Evolutionary conservation across 2,888 invertebrate species (phyloP), one percentile per base, ranked within the genome.

Genomic region (Conchocele bisecta): DNA sequence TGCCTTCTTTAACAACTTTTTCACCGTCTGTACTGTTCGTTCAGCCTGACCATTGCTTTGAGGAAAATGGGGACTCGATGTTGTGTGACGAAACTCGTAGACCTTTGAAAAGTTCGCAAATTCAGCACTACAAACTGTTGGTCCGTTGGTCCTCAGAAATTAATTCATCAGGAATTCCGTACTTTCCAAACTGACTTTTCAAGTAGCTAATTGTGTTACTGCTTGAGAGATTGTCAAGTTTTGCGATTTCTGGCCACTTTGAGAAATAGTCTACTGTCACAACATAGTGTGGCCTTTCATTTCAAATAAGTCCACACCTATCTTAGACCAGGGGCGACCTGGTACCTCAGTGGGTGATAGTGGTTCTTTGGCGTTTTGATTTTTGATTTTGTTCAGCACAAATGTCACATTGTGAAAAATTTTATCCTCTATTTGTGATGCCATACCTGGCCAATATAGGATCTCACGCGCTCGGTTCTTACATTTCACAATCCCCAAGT

Each of bases 181-280:
- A 33, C 20, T 44, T 35, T 28, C 51, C 53, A 35, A 59, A 53
- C 20, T 37, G 46, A 22, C 59, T 37, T 39, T 59, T 65, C 24
- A 64, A n/a, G 39, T 65, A 39, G n/a, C 17, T 7, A 13, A 59
- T 54, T 3, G 26, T 17, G 31, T 53, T 28, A 2, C 41, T 33
- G 31, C 50, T 46, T 35, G 60, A 60, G 20, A 69, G 15, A 20
- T 63, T 42, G 22, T 63, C 56, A 3, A 63, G 50, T n/a, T 63
- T 69, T 2, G 28, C 42, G 3, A 66, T 20, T 54, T 59, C 71
- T 17, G 72, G 57, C 72, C 72, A 72, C 46, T 68, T 67, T 6
- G 60, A 67, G 29, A 56, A 67, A 42, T 42, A 48, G 39, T 68
- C 54, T 5, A 60, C 51, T 4, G 46, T 26, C 2, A 61, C 20